These are phyloP conservation scores for Apis dorsata DNA, from an alignment of 1,140 invertebrate genomes.

Conservation along the genomic window DNA sequence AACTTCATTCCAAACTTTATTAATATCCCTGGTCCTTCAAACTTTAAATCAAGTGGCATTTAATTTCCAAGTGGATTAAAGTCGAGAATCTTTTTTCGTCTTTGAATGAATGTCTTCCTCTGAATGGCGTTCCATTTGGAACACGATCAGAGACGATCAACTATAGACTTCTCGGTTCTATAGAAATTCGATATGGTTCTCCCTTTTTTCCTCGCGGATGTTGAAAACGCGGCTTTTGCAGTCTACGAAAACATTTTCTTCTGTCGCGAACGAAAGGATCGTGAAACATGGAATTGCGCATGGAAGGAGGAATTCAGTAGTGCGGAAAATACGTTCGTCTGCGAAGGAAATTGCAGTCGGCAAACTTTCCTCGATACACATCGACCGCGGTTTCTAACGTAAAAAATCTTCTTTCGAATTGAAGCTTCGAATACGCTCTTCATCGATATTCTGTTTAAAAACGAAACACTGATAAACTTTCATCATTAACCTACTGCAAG, in stretches of 20 bases:
- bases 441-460: conserved; percentile 1
- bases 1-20: not conserved
- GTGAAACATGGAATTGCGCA: conserved; percentile 14
- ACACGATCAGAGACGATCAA: not conserved
- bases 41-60: not conserved
- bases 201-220: not conserved
- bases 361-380: conserved; percentile 47
- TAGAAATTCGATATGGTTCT: conserved; percentile 9
- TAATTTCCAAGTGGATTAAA: not conserved
- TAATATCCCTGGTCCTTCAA: not conserved
- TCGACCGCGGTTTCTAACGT: conserved; percentile 23
- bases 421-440: not conserved
- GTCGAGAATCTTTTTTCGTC: not conserved
- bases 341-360: conserved; percentile 43
- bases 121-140: conserved; percentile 1
- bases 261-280: conserved; percentile 1
- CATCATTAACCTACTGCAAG: too few relatives aligned
- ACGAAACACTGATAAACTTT: not conserved
- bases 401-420: not conserved
- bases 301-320: conserved; percentile 22
- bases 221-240: conserved; percentile 10
- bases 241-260: conserved; percentile 4
- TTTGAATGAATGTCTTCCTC: not conserved
- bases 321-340: conserved; percentile 50
- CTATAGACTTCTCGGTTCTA: not conserved